Conservation (phyloP, 1,140 invertebrate genomes). For the Drosophila jambulina region DNA sequence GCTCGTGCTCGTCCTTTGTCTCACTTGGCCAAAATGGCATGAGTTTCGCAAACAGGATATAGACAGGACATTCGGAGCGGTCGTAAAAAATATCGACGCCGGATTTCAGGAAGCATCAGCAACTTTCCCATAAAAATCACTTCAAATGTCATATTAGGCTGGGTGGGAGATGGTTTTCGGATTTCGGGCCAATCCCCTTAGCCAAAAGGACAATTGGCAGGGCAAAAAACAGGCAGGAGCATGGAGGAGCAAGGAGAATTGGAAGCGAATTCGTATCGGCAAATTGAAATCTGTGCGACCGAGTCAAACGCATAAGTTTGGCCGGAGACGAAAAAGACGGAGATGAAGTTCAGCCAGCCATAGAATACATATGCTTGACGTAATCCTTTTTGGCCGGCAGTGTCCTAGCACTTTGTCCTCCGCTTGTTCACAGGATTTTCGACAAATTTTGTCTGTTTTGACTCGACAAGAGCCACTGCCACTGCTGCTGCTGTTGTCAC, state of each 20-base stretch:
- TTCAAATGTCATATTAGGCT: slow-evolving; percentile 81
- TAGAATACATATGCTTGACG: slow-evolving; percentile 81
- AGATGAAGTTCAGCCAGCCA: slow-evolving; percentile 56
- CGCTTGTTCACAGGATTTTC: slow-evolving; percentile 81
- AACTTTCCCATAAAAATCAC: slow-evolving; percentile 83
- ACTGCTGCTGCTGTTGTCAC: slow-evolving; percentile 31
- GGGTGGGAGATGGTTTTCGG: slow-evolving; percentile 40
- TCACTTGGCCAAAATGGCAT: slow-evolving; percentile 62
- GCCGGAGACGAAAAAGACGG: slow-evolving; percentile 38
- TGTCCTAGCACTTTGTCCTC: slow-evolving; percentile 77
- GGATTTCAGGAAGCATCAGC: slow-evolving; percentile 70
- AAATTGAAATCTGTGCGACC: slow-evolving; percentile 77
- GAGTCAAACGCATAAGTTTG: slow-evolving; percentile 72
- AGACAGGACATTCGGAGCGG: slow-evolving; percentile 58
- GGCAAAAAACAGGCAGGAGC: slow-evolving; percentile 16
- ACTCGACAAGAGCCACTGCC: slow-evolving; percentile 50
- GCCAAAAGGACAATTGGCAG: slow-evolving; percentile 68
- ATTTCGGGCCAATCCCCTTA: slow-evolving; percentile 51
- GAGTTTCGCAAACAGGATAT: slow-evolving; percentile 73
- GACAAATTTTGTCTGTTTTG: slow-evolving; percentile 79
- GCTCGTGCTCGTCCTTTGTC: slow-evolving; percentile 62
- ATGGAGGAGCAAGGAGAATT: not conserved
- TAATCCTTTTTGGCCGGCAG: slow-evolving; percentile 76
- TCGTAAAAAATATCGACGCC: slow-evolving; percentile 59
- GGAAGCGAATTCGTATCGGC: slow-evolving; percentile 69